These are phyloP conservation scores for Caloenas nicobarica DNA, from an alignment of 2,113 vertebrate genomes.

Conservation along the genomic window DNA sequence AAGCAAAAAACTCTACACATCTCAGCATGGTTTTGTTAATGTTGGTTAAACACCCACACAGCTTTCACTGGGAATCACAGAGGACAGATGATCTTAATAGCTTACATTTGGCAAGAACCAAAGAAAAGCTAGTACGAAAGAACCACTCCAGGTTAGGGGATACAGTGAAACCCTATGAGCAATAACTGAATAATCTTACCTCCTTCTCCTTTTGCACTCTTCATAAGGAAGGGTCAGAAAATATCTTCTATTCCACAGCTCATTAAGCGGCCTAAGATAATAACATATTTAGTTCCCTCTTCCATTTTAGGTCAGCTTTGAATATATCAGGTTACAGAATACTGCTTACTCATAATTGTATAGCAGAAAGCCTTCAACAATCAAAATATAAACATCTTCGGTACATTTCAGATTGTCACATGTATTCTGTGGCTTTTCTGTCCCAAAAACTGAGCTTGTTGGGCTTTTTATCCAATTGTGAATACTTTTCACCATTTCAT, in stretches of 20 bases:
- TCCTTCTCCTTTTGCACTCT: conserved; percentile 88
- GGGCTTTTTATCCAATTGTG: conserved; percentile 75
- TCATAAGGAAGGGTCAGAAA: conserved; percentile 91
- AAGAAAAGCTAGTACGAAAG: background rate
- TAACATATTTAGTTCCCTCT: conserved; percentile 9
- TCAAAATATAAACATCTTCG: conserved; percentile 77
- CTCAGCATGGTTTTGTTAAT: background rate
- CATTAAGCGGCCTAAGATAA: conserved; percentile 82
- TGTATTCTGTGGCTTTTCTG: background rate
- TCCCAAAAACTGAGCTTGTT: conserved; percentile 1
- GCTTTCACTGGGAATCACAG: background rate
- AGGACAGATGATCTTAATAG: background rate
- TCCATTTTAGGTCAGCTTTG: background rate
- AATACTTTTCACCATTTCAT: conserved; percentile 84
- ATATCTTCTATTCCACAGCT: conserved; percentile 86
- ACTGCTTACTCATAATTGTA: conserved; percentile 87
- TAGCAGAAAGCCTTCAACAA: conserved; percentile 94
- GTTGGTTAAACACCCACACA: background rate
- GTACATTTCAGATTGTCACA: background rate
- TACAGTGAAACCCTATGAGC: background rate
- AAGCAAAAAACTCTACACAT: background rate
- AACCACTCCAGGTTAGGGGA: background rate
- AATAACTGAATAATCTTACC: conserved; percentile 63
- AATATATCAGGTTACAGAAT: background rate
- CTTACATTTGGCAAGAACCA: background rate